Evolutionary conservation across 2,888 invertebrate species (phyloP).

Genomic region (Chorisops tibialis): DNA sequence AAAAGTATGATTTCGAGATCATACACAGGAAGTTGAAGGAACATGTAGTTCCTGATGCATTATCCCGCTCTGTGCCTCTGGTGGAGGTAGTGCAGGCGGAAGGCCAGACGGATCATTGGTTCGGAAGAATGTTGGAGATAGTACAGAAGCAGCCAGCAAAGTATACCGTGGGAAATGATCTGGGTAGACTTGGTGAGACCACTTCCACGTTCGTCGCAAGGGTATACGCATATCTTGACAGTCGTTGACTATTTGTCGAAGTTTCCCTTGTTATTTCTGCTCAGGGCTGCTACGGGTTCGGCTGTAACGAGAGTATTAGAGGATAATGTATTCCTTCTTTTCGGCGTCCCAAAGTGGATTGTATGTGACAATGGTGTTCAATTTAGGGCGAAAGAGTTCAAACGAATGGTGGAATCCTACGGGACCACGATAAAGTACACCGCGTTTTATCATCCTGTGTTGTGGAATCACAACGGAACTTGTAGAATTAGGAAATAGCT

Average conservation of each 20-base stretch:
- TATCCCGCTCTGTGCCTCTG: conserved; percentile 32
- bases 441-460: too few relatives aligned
- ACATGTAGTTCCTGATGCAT: conserved; percentile 36
- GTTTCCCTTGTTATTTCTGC: background rate
- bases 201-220: background rate
- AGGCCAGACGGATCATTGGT: too few relatives aligned
- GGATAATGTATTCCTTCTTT: background rate
- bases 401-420: conserved; percentile 1
- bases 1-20: conserved; percentile 32
- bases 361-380: conserved; percentile 12
- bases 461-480: too few relatives aligned
- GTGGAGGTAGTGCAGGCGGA: too few relatives aligned
- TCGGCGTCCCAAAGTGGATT: background rate
- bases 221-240: background rate
- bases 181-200: background rate
- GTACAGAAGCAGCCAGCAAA: too few relatives aligned
- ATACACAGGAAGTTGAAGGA: conserved; percentile 35
- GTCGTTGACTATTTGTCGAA: conserved; percentile 3
- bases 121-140: too few relatives aligned
- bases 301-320: background rate
- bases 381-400: background rate
- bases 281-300: background rate
- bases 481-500: too few relatives aligned
- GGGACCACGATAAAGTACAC: background rate
- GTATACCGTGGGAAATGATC: conserved; percentile 6